Base-by-base conservation (phyloP, 2,888 invertebrate species). In the Cephus rjabovi region DNA sequence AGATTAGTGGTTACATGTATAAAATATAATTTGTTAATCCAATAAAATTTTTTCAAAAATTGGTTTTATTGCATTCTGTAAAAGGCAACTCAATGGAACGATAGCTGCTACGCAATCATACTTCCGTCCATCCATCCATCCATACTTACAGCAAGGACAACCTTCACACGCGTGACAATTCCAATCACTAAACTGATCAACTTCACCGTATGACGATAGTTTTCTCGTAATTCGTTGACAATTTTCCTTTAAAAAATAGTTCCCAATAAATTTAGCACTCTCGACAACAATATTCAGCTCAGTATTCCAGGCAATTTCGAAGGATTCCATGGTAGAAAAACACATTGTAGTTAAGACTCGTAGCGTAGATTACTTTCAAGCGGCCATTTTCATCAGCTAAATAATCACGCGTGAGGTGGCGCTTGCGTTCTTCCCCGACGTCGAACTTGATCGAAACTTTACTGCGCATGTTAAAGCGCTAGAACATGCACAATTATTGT, bases 331-430 rank as follows among this genome's bases (percentile, higher is more conserved):
- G 80, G 89, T 88, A 88, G 82, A 79, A 75, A 79, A 76, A 80
- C 83, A 85, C 85, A 87, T 87, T 85, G 84, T 87, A 81, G 73
- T 35, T 37, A 81, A 68, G 79, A 85, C 74, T 81, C 81, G 85
- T 84, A 78, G 40, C 78, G 75, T 76, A 81, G 69, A 82, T 74
- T 81, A 84, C 84, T 85, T 84, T 88, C 79, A 90, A 85, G 88
- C 89, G 82, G 90, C 90, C 90, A 90, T 90, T 86, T 90, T 90
- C 83, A 86, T 81, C 81, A 84, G 69, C 76, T 80, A 79, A 40
- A 76, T 37, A 34, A 71, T 35, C 30, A 71, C 12, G 33, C 71
- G 15, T 69, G 75, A 70, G 23, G 2, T 23, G 37, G 31, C 71
- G n/a, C 68, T 9, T 12, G 75, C 34, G 82, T 79, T 81, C 80